Evolutionary conservation across 2,888 invertebrate genomes (phyloP).

Genomic region (Himalopsyche japonica): DNA sequence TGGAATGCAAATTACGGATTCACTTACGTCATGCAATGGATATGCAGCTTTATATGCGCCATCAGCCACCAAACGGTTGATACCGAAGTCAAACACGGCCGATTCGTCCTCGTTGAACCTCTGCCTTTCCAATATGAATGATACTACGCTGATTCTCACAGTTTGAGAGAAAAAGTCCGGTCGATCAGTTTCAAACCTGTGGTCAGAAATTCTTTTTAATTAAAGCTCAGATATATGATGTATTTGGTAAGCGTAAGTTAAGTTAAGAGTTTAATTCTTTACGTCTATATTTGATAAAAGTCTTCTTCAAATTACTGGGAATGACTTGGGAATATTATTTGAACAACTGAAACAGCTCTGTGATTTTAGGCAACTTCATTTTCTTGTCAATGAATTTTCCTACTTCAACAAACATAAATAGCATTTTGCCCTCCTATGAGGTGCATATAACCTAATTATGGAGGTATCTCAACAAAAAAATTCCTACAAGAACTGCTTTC

Average conservation of each 20-base stretch:
- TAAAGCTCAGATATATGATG: neutral
- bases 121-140: slow-evolving; percentile 76
- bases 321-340: neutral
- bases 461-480: too few species aligned
- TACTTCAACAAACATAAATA: too few species aligned
- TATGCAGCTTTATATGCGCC: slow-evolving; percentile 72
- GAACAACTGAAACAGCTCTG: neutral
- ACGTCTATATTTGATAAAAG: too few species aligned
- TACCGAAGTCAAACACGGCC: slow-evolving; percentile 63
- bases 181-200: slow-evolving; percentile 67
- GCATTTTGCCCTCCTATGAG: too few species aligned
- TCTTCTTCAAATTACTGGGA: too few species aligned
- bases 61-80: slow-evolving; percentile 67
- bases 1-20: neutral
- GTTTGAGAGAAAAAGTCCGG: slow-evolving; percentile 71
- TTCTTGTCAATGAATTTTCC: too few species aligned
- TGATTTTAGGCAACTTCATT: neutral
- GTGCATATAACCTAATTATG: too few species aligned
- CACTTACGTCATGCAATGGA: slow-evolving; percentile 74
- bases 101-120: slow-evolving; percentile 60
- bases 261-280: too few species aligned
- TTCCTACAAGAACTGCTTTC: too few species aligned
- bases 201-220: too few species aligned
- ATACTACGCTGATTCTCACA: slow-evolving; percentile 68
- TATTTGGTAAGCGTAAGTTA: neutral